Evolutionary conservation across 2,888 invertebrate species (phyloP), one percentile per base, ranked within the genome.

Genomic region (Julus scandinavius): DNA sequence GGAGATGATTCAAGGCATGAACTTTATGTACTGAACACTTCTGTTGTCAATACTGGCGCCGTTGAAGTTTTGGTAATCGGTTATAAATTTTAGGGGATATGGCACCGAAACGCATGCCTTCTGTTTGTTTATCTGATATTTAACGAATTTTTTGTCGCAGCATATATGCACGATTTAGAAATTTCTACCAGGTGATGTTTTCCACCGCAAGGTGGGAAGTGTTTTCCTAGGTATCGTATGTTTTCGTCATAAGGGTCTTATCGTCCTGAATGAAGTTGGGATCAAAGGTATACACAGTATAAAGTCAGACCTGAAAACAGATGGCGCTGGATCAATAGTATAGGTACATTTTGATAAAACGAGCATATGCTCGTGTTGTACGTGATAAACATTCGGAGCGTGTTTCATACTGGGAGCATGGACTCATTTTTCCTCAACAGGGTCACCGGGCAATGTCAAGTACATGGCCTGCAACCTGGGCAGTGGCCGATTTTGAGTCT

Each of bases 361-460:
- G 45, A 45, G 54, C 54, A 54, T 54, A 54, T 54, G 54, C 17
- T 54, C 54, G 15, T 54, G 54, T 17, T 1, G 54, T 54, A 2
- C 54, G 17, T 17, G 17, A 54, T 54, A 17, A 54, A 1, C 54
- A 54, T n/a, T 63, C 7, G 63, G 9, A 72, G 72, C 72, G 72
- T 72, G 20, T 20, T 72, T 17, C n/a, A 80, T 38, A 80, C 17
- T 3, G 17, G 7, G 72, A 72, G n/a, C 7, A n/a, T 29, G n/a
- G n/a, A 17, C 54, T 54, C 54, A 13, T 13, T 54, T 63, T 54
- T 20, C 4, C 20, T n/a, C 63, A 63, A n/a, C 29, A 29, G 29
- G 72, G 72, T 72, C 72, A 29, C 29, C 80, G 29, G 80, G 29
- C 29, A 80, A 80, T 80, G 80, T 80, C 80, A 80, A 80, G 80